Conservation (phyloP, 2,113 vertebrate species). For the Grammomys dolichurus region DNA sequence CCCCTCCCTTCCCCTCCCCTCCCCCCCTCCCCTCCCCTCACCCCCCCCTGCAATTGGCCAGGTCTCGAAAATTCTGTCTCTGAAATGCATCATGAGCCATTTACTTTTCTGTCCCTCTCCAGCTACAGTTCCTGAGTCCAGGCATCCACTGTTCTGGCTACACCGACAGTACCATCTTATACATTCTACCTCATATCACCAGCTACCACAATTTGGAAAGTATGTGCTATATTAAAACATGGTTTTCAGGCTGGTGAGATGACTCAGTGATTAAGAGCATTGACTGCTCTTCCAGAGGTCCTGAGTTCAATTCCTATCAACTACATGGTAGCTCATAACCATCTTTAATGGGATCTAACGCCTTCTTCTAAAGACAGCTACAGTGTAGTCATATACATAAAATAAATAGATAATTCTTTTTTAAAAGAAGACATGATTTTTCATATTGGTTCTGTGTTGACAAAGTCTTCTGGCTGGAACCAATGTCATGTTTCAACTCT, state of each 20-base stretch:
- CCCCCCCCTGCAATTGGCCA: neutral
- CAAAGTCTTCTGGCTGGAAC: neutral
- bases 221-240: neutral
- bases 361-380: too few relatives aligned
- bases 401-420: too few relatives aligned
- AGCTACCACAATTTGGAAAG: neutral
- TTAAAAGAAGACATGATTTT: too few relatives aligned
- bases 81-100: neutral
- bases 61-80: neutral
- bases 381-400: too few relatives aligned
- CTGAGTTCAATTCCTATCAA: too few relatives aligned
- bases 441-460: neutral
- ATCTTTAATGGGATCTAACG: too few relatives aligned
- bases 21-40: too few relatives aligned
- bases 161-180: neutral
- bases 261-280: too few relatives aligned
- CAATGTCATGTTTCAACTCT: neutral
- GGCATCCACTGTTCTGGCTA: too few relatives aligned
- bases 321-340: too few relatives aligned
- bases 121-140: neutral
- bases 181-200: rapidly evolving
- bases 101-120: neutral
- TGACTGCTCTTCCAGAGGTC: too few relatives aligned
- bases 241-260: neutral
- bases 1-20: too few relatives aligned